Conservation (phyloP, 1,140 invertebrate species). For the Bombus superbus region DNA sequence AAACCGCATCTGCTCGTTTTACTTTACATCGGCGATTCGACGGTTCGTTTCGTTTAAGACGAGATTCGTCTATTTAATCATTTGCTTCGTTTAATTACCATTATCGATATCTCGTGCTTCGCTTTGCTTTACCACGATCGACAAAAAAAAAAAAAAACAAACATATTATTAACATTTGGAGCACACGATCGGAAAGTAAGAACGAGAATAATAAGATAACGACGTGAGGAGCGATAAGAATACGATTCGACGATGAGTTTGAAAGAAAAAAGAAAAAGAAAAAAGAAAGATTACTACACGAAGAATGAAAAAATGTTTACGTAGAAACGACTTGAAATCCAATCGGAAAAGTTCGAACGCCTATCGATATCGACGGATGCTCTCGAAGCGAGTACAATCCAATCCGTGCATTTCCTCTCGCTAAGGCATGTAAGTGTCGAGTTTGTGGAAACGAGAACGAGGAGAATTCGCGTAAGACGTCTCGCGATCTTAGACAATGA, state of each 20-base stretch:
- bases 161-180: no score
- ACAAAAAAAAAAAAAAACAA: no score
- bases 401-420: slow-evolving; percentile 34
- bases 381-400: no score
- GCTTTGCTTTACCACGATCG: rapidly evolving
- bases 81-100: background rate
- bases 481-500: slow-evolving; percentile 29
- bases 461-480: slow-evolving; percentile 41
- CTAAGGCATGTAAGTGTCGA: slow-evolving; percentile 13
- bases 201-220: no score
- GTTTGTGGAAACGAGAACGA: slow-evolving; percentile 46
- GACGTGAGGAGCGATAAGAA: no score
- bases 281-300: background rate
- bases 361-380: background rate
- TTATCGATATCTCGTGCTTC: background rate
- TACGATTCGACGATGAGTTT: no score
- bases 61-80: no score
- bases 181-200: no score
- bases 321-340: no score
- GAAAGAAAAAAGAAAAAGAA: background rate
- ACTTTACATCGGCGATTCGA: background rate
- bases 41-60: background rate
- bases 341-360: background rate
- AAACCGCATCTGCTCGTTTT: background rate
- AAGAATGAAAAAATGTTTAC: background rate